Percentiles rank a stretch among this genome's conserved stretches.
These are phyloP conservation scores for Grus americana DNA, from an alignment of 2,113 vertebrate genomes.

Conservation along the genomic window DNA sequence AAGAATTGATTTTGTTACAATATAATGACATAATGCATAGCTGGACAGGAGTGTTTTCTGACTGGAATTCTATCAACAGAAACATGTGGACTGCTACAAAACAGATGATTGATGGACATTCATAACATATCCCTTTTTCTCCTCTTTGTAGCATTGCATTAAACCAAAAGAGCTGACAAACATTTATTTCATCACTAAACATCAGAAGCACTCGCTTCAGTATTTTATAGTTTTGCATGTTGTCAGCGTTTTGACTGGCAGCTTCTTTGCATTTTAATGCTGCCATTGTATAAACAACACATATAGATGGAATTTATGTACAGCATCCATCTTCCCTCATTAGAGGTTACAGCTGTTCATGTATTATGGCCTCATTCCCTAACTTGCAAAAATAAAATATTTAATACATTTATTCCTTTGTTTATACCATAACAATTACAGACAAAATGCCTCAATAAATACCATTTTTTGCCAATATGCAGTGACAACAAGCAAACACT, in stretches of 20 bases:
- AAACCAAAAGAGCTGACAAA: background rate
- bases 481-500: background rate
- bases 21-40: background rate
- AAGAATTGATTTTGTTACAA: background rate
- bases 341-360: conserved; percentile 28
- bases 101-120: background rate
- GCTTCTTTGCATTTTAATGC: conserved; percentile 10
- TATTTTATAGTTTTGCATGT: background rate
- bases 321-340: conserved; percentile 29
- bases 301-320: conserved; percentile 1
- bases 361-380: background rate
- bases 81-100: background rate
- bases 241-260: conserved; percentile 52
- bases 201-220: background rate
- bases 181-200: background rate
- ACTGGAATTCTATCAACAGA: background rate
- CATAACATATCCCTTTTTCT: background rate
- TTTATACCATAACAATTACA: conserved; percentile 8
- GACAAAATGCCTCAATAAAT: background rate
- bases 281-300: background rate
- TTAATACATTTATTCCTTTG: background rate
- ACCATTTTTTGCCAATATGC: background rate
- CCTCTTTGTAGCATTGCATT: background rate
- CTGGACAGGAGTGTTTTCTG: background rate
- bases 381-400: conserved; percentile 18